These are phyloP conservation scores for Phainopepla nitens DNA, from an alignment of 2,113 vertebrate genomes.

Conservation along the genomic window DNA sequence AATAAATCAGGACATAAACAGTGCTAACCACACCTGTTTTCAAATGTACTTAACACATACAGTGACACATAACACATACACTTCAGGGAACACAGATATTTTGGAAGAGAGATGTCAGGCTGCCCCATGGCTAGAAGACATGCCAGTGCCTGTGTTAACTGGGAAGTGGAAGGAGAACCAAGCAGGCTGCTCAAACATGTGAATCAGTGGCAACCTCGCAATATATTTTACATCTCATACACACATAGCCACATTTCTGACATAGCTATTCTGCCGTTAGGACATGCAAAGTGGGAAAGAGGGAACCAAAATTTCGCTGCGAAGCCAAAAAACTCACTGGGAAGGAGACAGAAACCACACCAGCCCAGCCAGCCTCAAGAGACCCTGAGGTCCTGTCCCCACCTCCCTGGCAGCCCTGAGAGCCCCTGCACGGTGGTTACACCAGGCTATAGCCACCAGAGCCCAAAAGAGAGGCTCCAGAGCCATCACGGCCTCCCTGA, in stretches of 20 bases:
- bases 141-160: neutral
- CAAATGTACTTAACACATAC: neutral
- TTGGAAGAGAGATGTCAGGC: neutral
- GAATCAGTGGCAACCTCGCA: fast-evolving
- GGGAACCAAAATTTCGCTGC: neutral
- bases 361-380: too few relatives aligned
- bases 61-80: fast-evolving
- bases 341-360: neutral
- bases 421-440: fast-evolving
- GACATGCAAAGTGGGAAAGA: fast-evolving
- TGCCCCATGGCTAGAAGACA: neutral
- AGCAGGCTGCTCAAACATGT: neutral
- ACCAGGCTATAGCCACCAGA: neutral
- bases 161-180: neutral
- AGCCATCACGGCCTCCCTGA: neutral
- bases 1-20: neutral
- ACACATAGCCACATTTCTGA: neutral
- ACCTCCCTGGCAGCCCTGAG: neutral
- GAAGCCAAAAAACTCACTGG: fast-evolving
- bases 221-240: neutral
- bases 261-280: fast-evolving
- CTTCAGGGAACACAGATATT: neutral
- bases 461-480: fast-evolving
- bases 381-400: too few relatives aligned
- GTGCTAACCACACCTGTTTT: neutral